phyloP scores from a whole-genome alignment of 2,888 invertebrate genomes.

The Apantesis nais region DNA sequence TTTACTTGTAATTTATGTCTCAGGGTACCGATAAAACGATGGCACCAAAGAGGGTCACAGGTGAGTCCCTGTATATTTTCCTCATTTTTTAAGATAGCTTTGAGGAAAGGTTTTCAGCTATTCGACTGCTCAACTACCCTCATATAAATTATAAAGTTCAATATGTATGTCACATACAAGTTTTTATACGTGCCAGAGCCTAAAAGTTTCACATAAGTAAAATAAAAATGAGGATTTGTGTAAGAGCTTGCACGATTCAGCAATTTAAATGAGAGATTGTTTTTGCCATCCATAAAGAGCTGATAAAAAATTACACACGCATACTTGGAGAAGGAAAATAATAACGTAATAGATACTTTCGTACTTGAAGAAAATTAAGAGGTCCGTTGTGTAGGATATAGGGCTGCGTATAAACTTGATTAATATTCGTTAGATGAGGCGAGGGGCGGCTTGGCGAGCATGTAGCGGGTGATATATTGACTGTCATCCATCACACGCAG shows the following conservation, averaged over 20 bases:
- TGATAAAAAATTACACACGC: conserved; percentile 44
- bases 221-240: conserved; percentile 20
- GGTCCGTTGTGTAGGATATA: conserved; percentile 55
- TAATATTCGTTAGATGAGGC: conserved; percentile 67
- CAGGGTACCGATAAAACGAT: conserved; percentile 75
- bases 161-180: conserved; percentile 46
- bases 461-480: conserved; percentile 63
- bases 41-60: conserved; percentile 71
- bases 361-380: conserved; percentile 61
- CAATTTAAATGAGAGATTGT: conserved; percentile 32
- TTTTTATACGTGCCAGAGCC: conserved; percentile 35
- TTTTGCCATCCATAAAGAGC: conserved; percentile 34
- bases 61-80: conserved; percentile 69
- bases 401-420: conserved; percentile 60
- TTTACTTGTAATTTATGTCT: conserved; percentile 81
- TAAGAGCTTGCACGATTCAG: conserved; percentile 21
- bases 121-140: conserved; percentile 53
- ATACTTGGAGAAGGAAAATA: conserved; percentile 40
- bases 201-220: conserved; percentile 33
- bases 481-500: conserved; percentile 64
- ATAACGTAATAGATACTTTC: conserved; percentile 46
- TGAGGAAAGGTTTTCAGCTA: conserved; percentile 51
- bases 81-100: conserved; percentile 55
- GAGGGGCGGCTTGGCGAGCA: conserved; percentile 49
- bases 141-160: conserved; percentile 52